Evolutionary conservation across 2,888 invertebrate genomes (phyloP).

Genomic region (Cephus pygmeus): DNA sequence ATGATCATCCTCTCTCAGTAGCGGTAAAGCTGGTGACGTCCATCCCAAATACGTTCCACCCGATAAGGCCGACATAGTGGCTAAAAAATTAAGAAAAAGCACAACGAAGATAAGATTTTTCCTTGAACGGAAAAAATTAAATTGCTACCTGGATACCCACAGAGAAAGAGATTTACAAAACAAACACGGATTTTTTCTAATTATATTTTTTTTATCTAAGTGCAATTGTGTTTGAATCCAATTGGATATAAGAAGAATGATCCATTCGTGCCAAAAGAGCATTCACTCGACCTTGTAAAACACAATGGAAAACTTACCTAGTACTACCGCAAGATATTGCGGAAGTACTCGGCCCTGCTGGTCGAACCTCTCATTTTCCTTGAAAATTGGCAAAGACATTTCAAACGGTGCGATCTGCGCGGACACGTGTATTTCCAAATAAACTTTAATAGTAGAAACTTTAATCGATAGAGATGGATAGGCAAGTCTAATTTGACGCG

Average conservation of each 20-base stretch:
- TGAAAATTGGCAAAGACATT: constrained; percentile 38
- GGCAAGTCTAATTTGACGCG: neutral
- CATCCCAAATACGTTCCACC: constrained; percentile 72
- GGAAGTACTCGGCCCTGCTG: constrained; percentile 38
- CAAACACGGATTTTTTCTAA: neutral
- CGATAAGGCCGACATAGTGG: constrained; percentile 71
- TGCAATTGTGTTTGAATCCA: neutral
- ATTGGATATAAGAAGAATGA: neutral
- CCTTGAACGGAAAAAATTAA: neutral
- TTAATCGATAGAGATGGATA: too few relatives aligned
- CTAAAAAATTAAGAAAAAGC: constrained; percentile 51
- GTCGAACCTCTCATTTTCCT: constrained; percentile 34
- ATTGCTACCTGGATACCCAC: neutral
- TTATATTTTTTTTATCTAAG: neutral
- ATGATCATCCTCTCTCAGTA: constrained; percentile 38
- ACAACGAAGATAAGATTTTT: neutral
- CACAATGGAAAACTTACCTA: constrained; percentile 43
- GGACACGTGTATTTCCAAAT: neutral
- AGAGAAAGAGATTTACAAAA: neutral
- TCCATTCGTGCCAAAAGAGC: neutral
- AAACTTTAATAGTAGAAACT: neutral
- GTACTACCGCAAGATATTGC: constrained; percentile 50
- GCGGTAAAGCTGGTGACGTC: constrained; percentile 70
- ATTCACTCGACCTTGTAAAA: neutral
- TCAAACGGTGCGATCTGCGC: constrained; percentile 3